A percentile compares a stretch with the other conserved stretches of the same genome.
Evolutionary conservation across 2,888 invertebrate genomes (phyloP).

Genomic region (Aphidoletes aphidimyza): DNA sequence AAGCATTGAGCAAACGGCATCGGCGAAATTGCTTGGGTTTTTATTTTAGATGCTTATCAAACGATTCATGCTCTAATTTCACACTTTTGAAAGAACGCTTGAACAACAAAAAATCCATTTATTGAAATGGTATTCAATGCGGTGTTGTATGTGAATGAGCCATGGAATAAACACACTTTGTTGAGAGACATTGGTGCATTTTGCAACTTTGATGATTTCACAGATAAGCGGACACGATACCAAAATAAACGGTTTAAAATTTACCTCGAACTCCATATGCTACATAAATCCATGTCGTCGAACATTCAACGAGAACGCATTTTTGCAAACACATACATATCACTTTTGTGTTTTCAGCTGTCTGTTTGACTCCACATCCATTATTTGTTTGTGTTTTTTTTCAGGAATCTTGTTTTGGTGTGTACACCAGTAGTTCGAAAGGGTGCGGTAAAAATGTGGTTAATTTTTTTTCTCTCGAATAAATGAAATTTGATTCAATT

Average conservation of each 20-base stretch:
- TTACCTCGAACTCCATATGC: constrained; percentile 3
- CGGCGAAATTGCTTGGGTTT: too few relatives aligned
- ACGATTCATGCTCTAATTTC: constrained; percentile 1
- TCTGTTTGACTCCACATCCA: not conserved
- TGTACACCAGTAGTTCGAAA: not conserved
- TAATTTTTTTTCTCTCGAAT: too few relatives aligned
- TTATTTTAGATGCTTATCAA: not conserved
- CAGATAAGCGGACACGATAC: not conserved
- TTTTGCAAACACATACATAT: constrained; percentile 13
- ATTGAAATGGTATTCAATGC: too few relatives aligned
- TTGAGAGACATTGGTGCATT: not conserved
- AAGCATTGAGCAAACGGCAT: too few relatives aligned
- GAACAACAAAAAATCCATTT: too few relatives aligned
- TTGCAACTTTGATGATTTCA: not conserved
- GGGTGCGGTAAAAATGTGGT: not conserved
- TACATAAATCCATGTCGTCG: not conserved
- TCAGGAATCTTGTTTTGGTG: too few relatives aligned
- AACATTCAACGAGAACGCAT: not conserved
- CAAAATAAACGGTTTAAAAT: not conserved
- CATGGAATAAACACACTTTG: too few relatives aligned
- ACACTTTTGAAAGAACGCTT: not conserved
- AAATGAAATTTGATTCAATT: constrained; percentile 13
- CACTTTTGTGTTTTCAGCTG: not conserved
- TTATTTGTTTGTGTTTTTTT: not conserved
- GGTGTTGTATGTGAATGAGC: too few relatives aligned